Evolutionary conservation across 2,888 invertebrate species (phyloP), one percentile per base, ranked within the genome.

Genomic region (Apamea epomidion): DNA sequence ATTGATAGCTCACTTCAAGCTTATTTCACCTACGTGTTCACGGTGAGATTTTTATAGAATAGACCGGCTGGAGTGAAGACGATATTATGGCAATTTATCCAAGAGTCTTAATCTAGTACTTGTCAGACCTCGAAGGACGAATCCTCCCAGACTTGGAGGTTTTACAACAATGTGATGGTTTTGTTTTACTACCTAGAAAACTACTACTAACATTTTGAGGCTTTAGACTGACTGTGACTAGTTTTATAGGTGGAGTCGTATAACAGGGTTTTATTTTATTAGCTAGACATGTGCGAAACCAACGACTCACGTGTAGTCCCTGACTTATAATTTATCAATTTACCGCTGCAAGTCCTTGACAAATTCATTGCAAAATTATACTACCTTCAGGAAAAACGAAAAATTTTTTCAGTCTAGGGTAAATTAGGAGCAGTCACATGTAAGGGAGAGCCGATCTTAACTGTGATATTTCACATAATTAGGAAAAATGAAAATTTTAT

Each of bases 231-330:
- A 64, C 12, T 10, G 16, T 8, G 0, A 8, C 32, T 42, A 42
- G 48, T 64, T 37, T 37, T n/a, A 18, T 29, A 1, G 8, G 8
- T 37, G n/a, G 6, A 80, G 69, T 29, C 32, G 2, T 51, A 16
- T 25, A 81, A 54, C 14, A n/a, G 6, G n/a, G 16, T n/a, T 72
- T 74, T 62, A 62, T n/a, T 71, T 73, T 64, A 74, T 74, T 14
- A 48, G 18, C 7, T 45, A 37, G 18, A 45, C 8, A 51, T 45
- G 14, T 76, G 10, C 45, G 5, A 12, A 62, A 60, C 29, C 51
- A n/a, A 12, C 25, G 6, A 48, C 64, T 83, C 21, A 51, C 58
- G 70, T 71, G 84, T 79, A 71, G 70, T 79, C 67, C 2, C 5
- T 18, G 0, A 0, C 48, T 45, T 18, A 60, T 51, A 65, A 67